Base-by-base conservation (phyloP, 2,797 vertebrate species). In the Lagodon rhomboides region DNA sequence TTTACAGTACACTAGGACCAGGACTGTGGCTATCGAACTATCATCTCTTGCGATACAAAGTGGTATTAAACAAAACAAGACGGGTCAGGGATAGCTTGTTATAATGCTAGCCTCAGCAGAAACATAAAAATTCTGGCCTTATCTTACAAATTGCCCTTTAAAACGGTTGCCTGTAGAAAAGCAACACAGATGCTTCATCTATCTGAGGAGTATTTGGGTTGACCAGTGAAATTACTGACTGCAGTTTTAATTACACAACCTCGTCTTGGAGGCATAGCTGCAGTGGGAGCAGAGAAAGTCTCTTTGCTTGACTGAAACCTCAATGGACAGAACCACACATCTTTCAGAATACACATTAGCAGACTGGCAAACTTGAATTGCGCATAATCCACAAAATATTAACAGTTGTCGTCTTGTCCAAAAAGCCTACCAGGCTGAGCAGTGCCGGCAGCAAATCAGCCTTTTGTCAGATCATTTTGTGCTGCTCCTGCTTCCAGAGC, bases 401-500 rank as follows among this genome's bases (percentile, higher is more conserved):
- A 72, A 74, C 63, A 63, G 80, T 75, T 73, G 58, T 53, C 53
- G 46, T 68, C 25, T 55, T 25, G 27, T 71, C 75, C 70, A 55
- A 64, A 68, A 73, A 60, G 49, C 43, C 47, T 47, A 43, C 72
- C 47, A 50, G 78, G 54, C 53, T 58, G 68, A 75, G 81, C 63
- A 16, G 46, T 41, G 30, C 47, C 71, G 54, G 80, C 12, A 50
- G 71, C 75, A 75, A 79, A 83, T 90, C 75, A 75, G 55, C 68
- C 77, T 56, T 75, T 56, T 82, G 76, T 79, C 34, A 65, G 53
- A 75, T 56, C 27, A 18, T 75, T 65, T 67, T 51, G 58, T 46
- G 43, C 63, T 62, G 50, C 69, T 51, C 4, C 55, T 22, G 58
- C 55, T 64, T 73, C 20, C 61, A 61, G 62, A 84, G 74, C 63